A percentile compares a stretch with the other conserved stretches of the same genome.
Evolutionary conservation across 92 coral and sea anemone genomes (phyloP).

Genomic region (Phymanthus crucifer): DNA sequence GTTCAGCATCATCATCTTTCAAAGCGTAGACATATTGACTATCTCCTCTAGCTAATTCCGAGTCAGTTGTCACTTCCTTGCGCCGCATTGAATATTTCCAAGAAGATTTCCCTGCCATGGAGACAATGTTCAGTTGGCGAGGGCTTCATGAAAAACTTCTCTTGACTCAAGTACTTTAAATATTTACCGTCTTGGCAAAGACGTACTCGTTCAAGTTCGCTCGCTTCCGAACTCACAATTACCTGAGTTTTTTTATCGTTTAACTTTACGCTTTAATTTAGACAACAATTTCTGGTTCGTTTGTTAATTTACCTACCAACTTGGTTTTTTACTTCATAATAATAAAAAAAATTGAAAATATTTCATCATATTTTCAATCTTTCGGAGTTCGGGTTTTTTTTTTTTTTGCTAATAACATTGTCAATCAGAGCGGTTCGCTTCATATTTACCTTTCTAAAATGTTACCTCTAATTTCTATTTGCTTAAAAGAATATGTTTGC

Average conservation of each 20-base stretch:
- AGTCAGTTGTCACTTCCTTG: background rate
- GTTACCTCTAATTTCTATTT: background rate
- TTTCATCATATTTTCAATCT: too few species aligned
- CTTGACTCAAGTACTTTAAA: background rate
- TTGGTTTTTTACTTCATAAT: background rate
- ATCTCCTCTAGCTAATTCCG: background rate
- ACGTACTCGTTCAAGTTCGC: too few species aligned
- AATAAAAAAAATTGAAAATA: too few species aligned
- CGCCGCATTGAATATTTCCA: background rate
- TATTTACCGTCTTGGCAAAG: background rate
- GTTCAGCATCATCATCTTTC: background rate
- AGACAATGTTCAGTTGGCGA: background rate
- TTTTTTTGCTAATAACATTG: background rate
- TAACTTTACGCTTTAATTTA: background rate
- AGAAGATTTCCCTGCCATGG: background rate
- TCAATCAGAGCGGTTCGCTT: background rate
- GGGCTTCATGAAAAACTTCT: background rate
- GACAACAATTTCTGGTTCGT: background rate
- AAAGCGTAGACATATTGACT: conserved; percentile 1
- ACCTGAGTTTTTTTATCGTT: background rate
- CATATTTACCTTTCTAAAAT: background rate
- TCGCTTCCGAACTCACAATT: background rate
- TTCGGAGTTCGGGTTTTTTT: background rate
- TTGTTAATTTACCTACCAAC: background rate
- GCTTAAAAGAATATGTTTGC: background rate